Evolutionary conservation across 2,113 vertebrate genomes (phyloP).

Genomic region (Silurus asotus): DNA sequence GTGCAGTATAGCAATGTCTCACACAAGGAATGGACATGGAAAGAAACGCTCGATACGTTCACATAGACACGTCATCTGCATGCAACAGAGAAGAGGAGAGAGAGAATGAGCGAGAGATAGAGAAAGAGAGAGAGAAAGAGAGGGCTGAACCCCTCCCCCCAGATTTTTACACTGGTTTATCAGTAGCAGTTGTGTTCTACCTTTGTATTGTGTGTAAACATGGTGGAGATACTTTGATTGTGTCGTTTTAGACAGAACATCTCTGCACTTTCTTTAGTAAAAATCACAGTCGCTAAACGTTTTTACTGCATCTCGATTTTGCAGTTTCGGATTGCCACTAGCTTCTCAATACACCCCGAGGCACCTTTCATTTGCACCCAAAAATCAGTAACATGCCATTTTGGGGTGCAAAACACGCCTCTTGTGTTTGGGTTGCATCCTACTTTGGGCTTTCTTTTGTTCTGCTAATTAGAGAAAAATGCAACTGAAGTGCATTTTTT

Average conservation of each 20-base stretch:
- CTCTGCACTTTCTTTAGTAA: constrained; percentile 37
- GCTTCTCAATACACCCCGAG: neutral
- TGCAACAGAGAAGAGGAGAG: constrained; percentile 77
- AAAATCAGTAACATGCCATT: constrained; percentile 34
- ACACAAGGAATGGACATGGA: constrained; percentile 73
- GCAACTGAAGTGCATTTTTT: neutral
- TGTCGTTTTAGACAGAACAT: constrained; percentile 49
- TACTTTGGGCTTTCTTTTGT: constrained; percentile 27
- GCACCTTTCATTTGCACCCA: constrained; percentile 17
- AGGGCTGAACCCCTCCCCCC: constrained; percentile 58
- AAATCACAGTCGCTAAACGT: constrained; percentile 47
- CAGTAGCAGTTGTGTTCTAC: constrained; percentile 49
- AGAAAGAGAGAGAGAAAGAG: neutral
- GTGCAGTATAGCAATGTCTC: constrained; percentile 64
- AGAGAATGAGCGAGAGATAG: too few relatives aligned
- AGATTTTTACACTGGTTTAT: constrained; percentile 72
- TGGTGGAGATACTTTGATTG: constrained; percentile 70
- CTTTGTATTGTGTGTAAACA: constrained; percentile 68
- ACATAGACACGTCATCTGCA: constrained; percentile 79
- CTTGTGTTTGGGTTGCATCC: constrained; percentile 7
- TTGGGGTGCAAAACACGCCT: constrained; percentile 18
- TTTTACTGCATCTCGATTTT: neutral
- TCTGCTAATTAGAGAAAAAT: constrained; percentile 29
- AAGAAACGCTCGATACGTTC: constrained; percentile 73
- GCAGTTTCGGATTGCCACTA: constrained; percentile 19